Conservation (phyloP, 2,797 vertebrate species). For the Paratrypauchen microcephalus region DNA sequence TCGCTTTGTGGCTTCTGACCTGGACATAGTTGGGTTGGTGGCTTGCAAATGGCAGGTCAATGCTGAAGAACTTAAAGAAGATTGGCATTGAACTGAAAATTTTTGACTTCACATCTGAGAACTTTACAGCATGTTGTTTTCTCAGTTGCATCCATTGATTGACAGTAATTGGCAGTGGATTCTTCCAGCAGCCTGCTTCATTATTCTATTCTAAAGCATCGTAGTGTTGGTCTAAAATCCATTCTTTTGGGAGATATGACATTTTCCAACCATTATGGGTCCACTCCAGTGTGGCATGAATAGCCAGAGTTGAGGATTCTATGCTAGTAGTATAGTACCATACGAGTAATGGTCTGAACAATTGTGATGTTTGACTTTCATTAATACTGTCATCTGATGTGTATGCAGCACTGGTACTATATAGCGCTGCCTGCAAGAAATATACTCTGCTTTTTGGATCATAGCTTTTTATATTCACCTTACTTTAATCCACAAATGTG, state of each 20-base stretch:
- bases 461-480: background rate
- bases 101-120: slow-evolving; percentile 1
- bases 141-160: slow-evolving; percentile 22
- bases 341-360: slow-evolving; percentile 49
- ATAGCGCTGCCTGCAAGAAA: background rate
- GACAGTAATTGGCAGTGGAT: slow-evolving; percentile 20
- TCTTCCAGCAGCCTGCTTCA: slow-evolving; percentile 12
- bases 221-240: slow-evolving; percentile 6
- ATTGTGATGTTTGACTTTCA: background rate
- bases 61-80: slow-evolving; percentile 10
- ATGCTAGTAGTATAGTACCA: slow-evolving; percentile 1
- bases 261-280: slow-evolving; percentile 68
- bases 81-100: slow-evolving; percentile 1
- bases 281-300: slow-evolving; percentile 74
- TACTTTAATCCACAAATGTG: background rate
- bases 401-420: background rate
- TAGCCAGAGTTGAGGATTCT: slow-evolving; percentile 66
- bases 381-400: too few relatives aligned
- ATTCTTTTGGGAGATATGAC: slow-evolving; percentile 31
- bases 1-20: slow-evolving; percentile 6
- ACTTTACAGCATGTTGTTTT: background rate
- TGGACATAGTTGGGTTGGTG: slow-evolving; percentile 4
- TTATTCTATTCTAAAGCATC: slow-evolving; percentile 1
- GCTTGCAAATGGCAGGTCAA: slow-evolving; percentile 7
- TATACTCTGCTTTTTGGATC: background rate